phyloP scores from a whole-genome alignment of 92 coral and sea anemone genomes.

The Parazoanthus darwini region DNA sequence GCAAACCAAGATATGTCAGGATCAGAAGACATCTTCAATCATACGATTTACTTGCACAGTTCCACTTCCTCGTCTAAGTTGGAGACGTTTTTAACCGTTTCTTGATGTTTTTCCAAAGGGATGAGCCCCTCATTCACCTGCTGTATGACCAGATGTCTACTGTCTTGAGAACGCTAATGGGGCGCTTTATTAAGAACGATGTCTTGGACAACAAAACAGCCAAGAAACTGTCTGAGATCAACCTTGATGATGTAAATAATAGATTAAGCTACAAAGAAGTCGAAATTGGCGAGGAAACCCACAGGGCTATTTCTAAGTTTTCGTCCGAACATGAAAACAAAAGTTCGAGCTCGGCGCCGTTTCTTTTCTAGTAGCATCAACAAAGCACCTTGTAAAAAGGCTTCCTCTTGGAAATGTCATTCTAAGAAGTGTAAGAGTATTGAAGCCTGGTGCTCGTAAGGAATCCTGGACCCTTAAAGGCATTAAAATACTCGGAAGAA shows the following conservation, averaged over 20 bases:
- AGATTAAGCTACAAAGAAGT: slow-evolving; percentile 45
- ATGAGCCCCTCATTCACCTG: slow-evolving; percentile 55
- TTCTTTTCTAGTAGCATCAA: slow-evolving; percentile 55
- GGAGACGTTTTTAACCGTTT: slow-evolving; percentile 35
- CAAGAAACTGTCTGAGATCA: slow-evolving; percentile 40
- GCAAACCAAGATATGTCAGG: slow-evolving; percentile 41
- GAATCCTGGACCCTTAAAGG: slow-evolving; percentile 55
- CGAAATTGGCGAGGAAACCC: slow-evolving; percentile 62
- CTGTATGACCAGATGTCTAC: slow-evolving; percentile 52
- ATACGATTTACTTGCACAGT: slow-evolving; percentile 23
- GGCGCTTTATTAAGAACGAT: slow-evolving; percentile 49
- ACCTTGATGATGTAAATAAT: slow-evolving; percentile 44
- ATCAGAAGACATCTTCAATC: slow-evolving; percentile 26
- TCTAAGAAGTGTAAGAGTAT: slow-evolving; percentile 38
- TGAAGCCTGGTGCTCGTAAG: slow-evolving; percentile 46
- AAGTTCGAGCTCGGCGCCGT: slow-evolving; percentile 52
- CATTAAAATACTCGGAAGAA: slow-evolving; percentile 47
- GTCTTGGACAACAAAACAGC: slow-evolving; percentile 34
- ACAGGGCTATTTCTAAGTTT: slow-evolving; percentile 33
- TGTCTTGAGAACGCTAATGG: slow-evolving; percentile 47
- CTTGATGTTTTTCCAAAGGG: slow-evolving; percentile 51
- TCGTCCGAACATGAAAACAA: slow-evolving; percentile 41
- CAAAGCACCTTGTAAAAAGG: slow-evolving; percentile 27
- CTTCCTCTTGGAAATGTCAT: slow-evolving; percentile 52
- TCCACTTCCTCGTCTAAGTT: slow-evolving; percentile 27